Base-by-base conservation (phyloP, 2,113 vertebrate species). In the Phycodurus eques region DNA sequence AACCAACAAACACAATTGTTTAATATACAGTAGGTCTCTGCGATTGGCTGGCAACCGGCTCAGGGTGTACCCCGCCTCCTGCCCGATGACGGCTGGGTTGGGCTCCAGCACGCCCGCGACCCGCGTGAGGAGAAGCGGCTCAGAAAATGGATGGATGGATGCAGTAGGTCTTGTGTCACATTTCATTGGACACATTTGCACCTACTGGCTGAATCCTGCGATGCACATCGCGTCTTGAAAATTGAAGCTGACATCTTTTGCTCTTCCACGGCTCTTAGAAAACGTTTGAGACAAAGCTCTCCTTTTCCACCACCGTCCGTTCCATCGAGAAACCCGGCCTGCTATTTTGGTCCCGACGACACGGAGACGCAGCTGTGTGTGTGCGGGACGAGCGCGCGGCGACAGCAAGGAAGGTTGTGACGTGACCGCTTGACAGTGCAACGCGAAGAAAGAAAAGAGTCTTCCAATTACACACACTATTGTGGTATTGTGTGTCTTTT, bases 301-400 rank as follows among this genome's bases (percentile, higher is more conserved):
- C 27, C 35, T 43, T 1, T 42, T 42, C 33, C 42, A 63, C 8
- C 17, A 19, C 1, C 27, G 27, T 27, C 27, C 27, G 27, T 27
- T 27, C 27, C 27, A 65, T 69, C n/a, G 31, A 73, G 35, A 43
- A 69, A 76, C 49, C 43, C 64, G 80, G 62, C 51, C 69, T 54
- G 70, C 61, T 67, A 59, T 65, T 65, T 67, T 73, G 20, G 71
- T 49, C 44, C 59, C 43, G 68, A 62, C 77, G 70, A 79, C 75
- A 75, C 46, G 19, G 17, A 47, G 35, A 56, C 27, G 72, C 72
- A 33, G 42, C 67, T 56, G 66, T 53, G 72, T 7, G 27, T 27
- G 27, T 27, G 54, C 0, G 57, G 59, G 56, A 39, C 6, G 43
- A 12, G 53, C 63, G 46, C 35, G 54, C 39, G 43, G 31, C 76